These are phyloP conservation scores for Cheilinus undulatus DNA, from an alignment of 2,113 vertebrate genomes.

Conservation along the genomic window DNA sequence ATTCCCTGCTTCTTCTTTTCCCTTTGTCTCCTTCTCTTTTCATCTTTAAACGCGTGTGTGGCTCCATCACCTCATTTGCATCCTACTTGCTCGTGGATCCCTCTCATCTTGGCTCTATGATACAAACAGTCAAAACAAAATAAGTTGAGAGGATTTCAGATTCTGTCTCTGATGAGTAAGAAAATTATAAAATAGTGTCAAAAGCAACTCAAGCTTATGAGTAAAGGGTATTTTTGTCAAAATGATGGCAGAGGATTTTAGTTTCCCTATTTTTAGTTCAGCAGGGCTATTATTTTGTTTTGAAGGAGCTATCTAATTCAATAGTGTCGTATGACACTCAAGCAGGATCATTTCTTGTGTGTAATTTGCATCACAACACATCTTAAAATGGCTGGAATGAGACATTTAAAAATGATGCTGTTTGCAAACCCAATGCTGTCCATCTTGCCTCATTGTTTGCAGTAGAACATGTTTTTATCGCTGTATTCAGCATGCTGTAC, in stretches of 20 bases:
- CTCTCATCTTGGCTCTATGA: slow-evolving; percentile 50
- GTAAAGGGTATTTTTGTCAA: neutral
- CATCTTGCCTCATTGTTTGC: neutral
- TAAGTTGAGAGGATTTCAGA: slow-evolving; percentile 31
- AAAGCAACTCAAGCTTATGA: slow-evolving; percentile 26
- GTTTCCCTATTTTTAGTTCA: slow-evolving; percentile 65
- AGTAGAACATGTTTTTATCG: neutral
- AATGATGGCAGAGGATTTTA: slow-evolving; percentile 40
- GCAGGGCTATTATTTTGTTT: slow-evolving; percentile 42
- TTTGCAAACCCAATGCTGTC: neutral
- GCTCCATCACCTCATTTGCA: slow-evolving; percentile 75
- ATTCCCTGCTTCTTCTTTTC: slow-evolving; percentile 52
- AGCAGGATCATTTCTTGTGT: slow-evolving; percentile 43
- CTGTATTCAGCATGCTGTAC: neutral
- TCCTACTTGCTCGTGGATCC: slow-evolving; percentile 65
- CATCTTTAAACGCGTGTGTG: slow-evolving; percentile 75
- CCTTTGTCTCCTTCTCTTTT: slow-evolving; percentile 71
- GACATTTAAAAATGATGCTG: neutral
- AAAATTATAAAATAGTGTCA: slow-evolving; percentile 3
- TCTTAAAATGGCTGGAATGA: neutral
- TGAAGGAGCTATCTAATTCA: slow-evolving; percentile 43
- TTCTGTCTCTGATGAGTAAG: neutral
- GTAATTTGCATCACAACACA: slow-evolving; percentile 34
- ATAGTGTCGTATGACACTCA: slow-evolving; percentile 41
- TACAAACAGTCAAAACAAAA: slow-evolving; percentile 39